These are phyloP conservation scores for Phyllotreta cruciferae DNA, from an alignment of 2,888 invertebrate species.

Conservation along the genomic window DNA sequence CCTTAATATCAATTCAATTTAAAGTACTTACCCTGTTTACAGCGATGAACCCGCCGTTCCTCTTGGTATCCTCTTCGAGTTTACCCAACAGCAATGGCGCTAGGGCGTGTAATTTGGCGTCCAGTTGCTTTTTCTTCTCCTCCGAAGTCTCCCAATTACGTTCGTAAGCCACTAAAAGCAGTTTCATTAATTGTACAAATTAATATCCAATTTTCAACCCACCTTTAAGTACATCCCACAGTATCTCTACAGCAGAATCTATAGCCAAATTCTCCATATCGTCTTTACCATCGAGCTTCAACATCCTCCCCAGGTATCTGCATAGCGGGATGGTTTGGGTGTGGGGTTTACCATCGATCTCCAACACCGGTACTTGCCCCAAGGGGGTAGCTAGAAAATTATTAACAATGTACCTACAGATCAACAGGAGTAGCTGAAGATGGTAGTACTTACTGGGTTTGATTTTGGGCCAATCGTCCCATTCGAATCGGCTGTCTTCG, in stretches of 20 bases:
- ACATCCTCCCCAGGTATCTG: constrained; percentile 66
- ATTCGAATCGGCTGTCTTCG: constrained; percentile 28
- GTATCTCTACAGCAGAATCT: constrained; percentile 10
- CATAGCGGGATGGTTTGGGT: constrained; percentile 63
- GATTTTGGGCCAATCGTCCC: constrained; percentile 31
- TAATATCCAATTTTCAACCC: no score
- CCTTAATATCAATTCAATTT: neutral
- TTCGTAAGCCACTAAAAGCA: constrained; percentile 8
- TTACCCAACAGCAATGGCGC: neutral
- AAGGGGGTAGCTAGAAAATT: constrained; percentile 64
- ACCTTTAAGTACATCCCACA: constrained; percentile 17
- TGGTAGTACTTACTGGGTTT: constrained; percentile 30
- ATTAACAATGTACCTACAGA: neutral
- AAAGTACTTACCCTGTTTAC: constrained; percentile 23
- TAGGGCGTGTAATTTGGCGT: neutral
- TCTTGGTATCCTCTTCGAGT: constrained; percentile 13
- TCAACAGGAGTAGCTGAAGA: constrained; percentile 65
- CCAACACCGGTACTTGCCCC: constrained; percentile 68
- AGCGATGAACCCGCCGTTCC: constrained; percentile 28
- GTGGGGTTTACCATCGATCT: constrained; percentile 67
- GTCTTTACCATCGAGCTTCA: constrained; percentile 63
- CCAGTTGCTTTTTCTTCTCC: neutral
- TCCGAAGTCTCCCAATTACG: neutral
- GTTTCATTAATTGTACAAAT: neutral
- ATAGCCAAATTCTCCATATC: constrained; percentile 62